Evolutionary conservation across 1,140 invertebrate genomes (phyloP).

Genomic region (Centruroides sculpturatus): DNA sequence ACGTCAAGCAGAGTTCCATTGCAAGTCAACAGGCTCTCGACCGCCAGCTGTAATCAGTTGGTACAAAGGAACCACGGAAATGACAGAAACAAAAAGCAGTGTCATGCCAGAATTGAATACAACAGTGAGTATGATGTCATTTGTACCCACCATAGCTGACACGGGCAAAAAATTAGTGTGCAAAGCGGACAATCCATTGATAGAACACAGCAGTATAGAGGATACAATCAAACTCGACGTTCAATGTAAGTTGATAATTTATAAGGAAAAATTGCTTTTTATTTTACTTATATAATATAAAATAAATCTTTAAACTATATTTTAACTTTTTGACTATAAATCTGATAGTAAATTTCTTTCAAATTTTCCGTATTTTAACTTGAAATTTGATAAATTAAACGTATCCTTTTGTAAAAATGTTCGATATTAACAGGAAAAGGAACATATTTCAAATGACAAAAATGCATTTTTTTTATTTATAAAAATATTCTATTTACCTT

Average conservation of each 20-base stretch:
- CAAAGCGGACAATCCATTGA: conserved; percentile 60
- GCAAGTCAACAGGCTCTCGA: conserved; percentile 64
- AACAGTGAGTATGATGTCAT: conserved; percentile 63
- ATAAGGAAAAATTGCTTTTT: no score
- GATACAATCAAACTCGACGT: conserved; percentile 45
- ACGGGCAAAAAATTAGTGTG: conserved; percentile 66
- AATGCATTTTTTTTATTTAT: no score
- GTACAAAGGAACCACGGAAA: conserved; percentile 52
- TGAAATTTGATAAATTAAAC: no score
- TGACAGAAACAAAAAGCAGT: conserved; percentile 22
- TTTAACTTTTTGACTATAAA: no score
- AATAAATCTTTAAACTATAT: no score
- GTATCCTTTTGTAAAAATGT: no score
- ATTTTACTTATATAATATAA: no score
- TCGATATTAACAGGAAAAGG: no score
- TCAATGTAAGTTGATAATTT: conserved; percentile 35
- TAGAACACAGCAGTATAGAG: conserved; percentile 52
- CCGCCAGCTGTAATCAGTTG: conserved; percentile 69
- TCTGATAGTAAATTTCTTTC: no score
- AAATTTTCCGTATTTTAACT: no score
- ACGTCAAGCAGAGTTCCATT: conserved; percentile 61
- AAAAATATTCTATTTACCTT: no score
- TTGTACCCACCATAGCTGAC: conserved; percentile 57
- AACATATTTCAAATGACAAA: no score
- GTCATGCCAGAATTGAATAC: conserved; percentile 61